These are phyloP conservation scores for Spongilla lacustris DNA, from an alignment of 37 sponge, comb jelly and placozoan species.

Conservation along the genomic window DNA sequence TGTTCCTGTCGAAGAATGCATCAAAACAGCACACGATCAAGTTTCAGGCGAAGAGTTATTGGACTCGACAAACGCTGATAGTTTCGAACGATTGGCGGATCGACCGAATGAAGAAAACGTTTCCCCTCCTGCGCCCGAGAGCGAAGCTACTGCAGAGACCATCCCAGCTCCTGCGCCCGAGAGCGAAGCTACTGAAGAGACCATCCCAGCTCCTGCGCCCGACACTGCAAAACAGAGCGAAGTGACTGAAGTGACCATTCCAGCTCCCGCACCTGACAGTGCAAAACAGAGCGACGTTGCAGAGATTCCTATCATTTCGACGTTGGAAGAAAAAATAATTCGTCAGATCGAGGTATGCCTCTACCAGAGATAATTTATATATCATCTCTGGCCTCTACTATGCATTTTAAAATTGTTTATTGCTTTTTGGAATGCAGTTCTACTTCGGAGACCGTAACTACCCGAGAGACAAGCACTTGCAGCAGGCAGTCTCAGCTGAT, in stretches of 20 bases:
- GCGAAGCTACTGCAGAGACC: neutral
- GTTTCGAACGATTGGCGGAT: neutral
- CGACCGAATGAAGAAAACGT: neutral
- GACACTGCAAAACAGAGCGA: too few relatives aligned
- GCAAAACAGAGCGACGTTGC: neutral
- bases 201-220: neutral
- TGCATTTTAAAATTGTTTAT: too few relatives aligned
- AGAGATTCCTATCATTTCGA: neutral
- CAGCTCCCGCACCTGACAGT: neutral
- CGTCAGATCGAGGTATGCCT: conserved; percentile 86
- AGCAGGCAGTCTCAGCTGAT: conserved; percentile 50
- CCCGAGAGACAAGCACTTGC: conserved; percentile 84
- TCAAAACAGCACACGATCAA: neutral
- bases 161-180: neutral
- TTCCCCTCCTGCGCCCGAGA: neutral
- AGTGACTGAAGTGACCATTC: neutral
- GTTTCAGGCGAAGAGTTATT: neutral
- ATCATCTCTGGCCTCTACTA: too few relatives aligned
- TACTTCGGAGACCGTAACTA: conserved; percentile 93
- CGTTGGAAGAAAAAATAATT: conserved; percentile 80
- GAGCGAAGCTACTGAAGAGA: neutral
- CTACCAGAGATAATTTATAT: conserved; percentile 4
- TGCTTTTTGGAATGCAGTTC: conserved; percentile 41
- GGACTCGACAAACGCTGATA: neutral
- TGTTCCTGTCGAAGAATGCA: neutral